phyloP scores from a whole-genome alignment of 2,888 invertebrate genomes.

The Elysia crispata region DNA sequence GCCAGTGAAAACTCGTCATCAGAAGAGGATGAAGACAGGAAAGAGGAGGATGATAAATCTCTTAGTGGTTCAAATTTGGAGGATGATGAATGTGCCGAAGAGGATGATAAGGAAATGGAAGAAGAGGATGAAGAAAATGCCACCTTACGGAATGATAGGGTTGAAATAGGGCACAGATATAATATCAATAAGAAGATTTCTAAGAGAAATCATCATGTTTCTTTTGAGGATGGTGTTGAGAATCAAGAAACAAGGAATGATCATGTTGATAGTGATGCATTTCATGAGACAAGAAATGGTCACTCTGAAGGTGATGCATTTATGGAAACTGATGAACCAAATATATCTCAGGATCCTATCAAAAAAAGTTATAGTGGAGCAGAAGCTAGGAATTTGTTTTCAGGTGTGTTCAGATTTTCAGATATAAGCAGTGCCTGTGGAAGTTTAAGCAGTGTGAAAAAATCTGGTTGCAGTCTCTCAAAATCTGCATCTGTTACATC shows the following conservation, averaged over 20 bases:
- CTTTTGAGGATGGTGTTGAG: conserved; percentile 21
- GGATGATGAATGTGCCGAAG: conserved; percentile 3
- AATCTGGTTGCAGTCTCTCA: neutral
- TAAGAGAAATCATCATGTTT: conserved; percentile 25
- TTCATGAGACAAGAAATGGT: neutral
- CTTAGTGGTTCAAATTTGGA: neutral
- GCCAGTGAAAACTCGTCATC: neutral
- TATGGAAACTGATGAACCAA: conserved; percentile 14
- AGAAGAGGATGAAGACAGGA: neutral
- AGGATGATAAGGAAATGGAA: conserved; percentile 21
- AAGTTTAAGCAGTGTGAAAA: neutral
- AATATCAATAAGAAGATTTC: neutral
- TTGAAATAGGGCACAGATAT: neutral
- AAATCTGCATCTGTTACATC: neutral
- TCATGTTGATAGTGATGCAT: neutral
- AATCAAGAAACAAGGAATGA: too few relatives aligned
- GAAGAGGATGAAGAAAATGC: conserved; percentile 17
- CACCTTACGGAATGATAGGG: conserved; percentile 17
- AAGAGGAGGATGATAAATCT: neutral
- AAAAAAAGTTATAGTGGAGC: too few relatives aligned
- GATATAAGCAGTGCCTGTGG: neutral
- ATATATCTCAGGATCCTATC: neutral
- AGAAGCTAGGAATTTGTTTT: too few relatives aligned
- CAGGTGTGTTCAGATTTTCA: too few relatives aligned
- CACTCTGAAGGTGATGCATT: conserved; percentile 26